Evolutionary conservation across 2,888 invertebrate genomes (phyloP).

Genomic region (Mimumesa dahlbomi): DNA sequence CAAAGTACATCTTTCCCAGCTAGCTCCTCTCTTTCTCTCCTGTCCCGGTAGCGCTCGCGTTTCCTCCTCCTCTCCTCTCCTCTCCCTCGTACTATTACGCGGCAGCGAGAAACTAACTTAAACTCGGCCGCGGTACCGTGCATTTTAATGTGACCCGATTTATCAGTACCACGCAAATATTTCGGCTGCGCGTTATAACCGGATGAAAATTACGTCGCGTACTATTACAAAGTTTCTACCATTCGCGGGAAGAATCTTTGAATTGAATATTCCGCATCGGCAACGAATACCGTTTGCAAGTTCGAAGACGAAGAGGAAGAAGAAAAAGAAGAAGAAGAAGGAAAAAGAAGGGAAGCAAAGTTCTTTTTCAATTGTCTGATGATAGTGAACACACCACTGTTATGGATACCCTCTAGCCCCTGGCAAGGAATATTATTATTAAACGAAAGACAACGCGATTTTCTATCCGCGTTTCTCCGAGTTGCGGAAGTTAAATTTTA

Average conservation of each 20-base stretch:
- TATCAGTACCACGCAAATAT: conserved; percentile 25
- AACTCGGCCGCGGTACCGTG: conserved; percentile 34
- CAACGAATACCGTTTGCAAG: neutral
- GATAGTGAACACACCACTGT: too few relatives aligned
- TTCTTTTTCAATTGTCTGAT: too few relatives aligned
- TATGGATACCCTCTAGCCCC: too few relatives aligned
- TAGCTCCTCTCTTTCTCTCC: conserved; percentile 2
- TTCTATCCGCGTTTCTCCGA: too few relatives aligned
- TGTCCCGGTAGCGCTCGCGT: neutral
- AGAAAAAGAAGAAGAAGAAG: too few relatives aligned
- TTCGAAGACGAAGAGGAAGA: too few relatives aligned
- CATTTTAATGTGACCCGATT: conserved; percentile 55
- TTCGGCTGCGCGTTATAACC: conserved; percentile 7
- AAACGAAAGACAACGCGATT: too few relatives aligned
- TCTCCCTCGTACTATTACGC: conserved; percentile 28
- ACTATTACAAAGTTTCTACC: conserved; percentile 5
- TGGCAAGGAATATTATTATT: too few relatives aligned
- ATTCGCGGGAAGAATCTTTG: neutral
- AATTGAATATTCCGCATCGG: neutral
- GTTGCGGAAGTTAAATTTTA: too few relatives aligned
- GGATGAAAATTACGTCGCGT: conserved; percentile 6
- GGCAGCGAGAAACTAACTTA: conserved; percentile 38
- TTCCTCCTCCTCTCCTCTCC: conserved; percentile 2
- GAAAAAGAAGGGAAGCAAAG: too few relatives aligned
- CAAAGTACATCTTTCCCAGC: conserved; percentile 53